These are phyloP conservation scores for Tetramorium parvispinum DNA, from an alignment of 1,140 invertebrate species.

Conservation along the genomic window DNA sequence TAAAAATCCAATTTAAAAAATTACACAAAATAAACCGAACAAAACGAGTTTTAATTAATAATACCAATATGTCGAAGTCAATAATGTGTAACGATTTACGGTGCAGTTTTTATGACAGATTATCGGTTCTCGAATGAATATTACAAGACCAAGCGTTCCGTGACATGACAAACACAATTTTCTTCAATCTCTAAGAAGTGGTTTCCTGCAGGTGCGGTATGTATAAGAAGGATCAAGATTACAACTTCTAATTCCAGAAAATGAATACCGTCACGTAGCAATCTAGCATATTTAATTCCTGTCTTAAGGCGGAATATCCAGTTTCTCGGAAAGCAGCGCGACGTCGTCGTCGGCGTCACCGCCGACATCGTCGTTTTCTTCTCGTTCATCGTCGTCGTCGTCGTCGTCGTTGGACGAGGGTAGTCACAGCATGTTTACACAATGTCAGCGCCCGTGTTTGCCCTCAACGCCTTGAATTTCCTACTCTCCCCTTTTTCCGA, in stretches of 20 bases:
- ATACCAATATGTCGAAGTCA: not conserved
- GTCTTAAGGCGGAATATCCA: constrained; percentile 66
- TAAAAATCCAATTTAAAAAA: not conserved
- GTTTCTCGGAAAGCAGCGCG: constrained; percentile 60
- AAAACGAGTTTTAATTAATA: not conserved
- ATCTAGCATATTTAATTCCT: constrained; percentile 66
- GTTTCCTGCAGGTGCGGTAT: not conserved
- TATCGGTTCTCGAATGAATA: no score
- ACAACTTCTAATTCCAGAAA: constrained; percentile 38
- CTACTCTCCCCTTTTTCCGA: constrained; percentile 28
- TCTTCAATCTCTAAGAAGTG: constrained; percentile 3
- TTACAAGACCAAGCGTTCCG: not conserved
- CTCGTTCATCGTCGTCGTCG: constrained; percentile 10
- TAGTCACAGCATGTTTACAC: constrained; percentile 76
- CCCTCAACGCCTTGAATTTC: constrained; percentile 73
- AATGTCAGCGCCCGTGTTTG: constrained; percentile 76
- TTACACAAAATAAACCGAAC: not conserved
- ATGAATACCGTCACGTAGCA: not conserved
- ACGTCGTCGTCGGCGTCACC: not conserved
- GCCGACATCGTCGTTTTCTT: constrained; percentile 35
- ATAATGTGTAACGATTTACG: not conserved
- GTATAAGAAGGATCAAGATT: not conserved
- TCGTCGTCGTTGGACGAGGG: constrained; percentile 64
- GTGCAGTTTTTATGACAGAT: not conserved
- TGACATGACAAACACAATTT: constrained; percentile 31